phyloP scores from a whole-genome alignment of 1,140 invertebrate species.

The fruit fly (Drosophila melanogaster) region Release_6_plus_ISO1_MT NT_033777.3:25430501-25431000 shows the following conservation, averaged over 20 bases:
- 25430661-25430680: constrained; percentile 41
- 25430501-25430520: constrained; percentile 43
- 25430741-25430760: constrained; percentile 72
- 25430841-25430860: background rate
- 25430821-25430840: constrained; percentile 27
- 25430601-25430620: constrained; percentile 66
- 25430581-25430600: constrained; percentile 82
- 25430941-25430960: background rate
- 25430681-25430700: constrained; percentile 48
- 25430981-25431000: constrained; percentile 8
- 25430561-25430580: constrained; percentile 81
- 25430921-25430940: background rate
- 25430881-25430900: too few relatives aligned
- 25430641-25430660: constrained; percentile 72
- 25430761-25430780: constrained; percentile 14
- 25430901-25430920: too few relatives aligned
- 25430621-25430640: constrained; percentile 19
- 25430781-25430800: constrained; percentile 21
- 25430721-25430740: constrained; percentile 8
- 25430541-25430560: constrained; percentile 22
- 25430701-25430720: constrained; percentile 13
- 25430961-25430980: background rate
- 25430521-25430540: constrained; percentile 52
- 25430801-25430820: constrained; percentile 25
- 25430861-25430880: too few relatives aligned